Conservation (phyloP, 2,888 invertebrate species). For the Merodon equestris region DNA sequence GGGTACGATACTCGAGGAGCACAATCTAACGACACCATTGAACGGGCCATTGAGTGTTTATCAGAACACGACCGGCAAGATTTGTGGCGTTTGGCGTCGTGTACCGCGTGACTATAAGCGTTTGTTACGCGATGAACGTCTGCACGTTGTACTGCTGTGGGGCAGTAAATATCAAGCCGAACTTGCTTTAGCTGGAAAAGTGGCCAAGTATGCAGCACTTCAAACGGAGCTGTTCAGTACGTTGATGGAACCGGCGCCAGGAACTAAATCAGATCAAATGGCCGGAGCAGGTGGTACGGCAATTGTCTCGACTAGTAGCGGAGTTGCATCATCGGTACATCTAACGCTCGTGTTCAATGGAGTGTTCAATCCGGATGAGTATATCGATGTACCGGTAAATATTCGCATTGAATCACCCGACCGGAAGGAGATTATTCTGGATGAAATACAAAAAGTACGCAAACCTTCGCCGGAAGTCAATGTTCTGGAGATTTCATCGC, state of each 20-base stretch:
- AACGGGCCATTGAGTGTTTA: conserved; percentile 84
- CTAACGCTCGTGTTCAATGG: conserved; percentile 90
- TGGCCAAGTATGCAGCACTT: conserved; percentile 87
- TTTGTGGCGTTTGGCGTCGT: conserved; percentile 94
- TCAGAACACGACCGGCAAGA: conserved; percentile 91
- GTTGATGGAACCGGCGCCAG: conserved; percentile 84
- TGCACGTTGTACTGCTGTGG: conserved; percentile 89
- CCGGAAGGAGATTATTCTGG: conserved; percentile 85
- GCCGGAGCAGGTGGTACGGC: conserved; percentile 90
- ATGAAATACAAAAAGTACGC: conserved; percentile 84
- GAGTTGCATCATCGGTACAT: conserved; percentile 89
- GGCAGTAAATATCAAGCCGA: conserved; percentile 85
- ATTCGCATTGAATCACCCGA: conserved; percentile 86
- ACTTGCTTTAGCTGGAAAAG: conserved; percentile 85
- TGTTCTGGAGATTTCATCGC: conserved; percentile 87
- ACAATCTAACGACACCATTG: conserved; percentile 82
- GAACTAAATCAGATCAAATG: conserved; percentile 81
- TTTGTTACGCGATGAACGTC: conserved; percentile 87
- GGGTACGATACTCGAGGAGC: conserved; percentile 91
- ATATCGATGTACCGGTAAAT: conserved; percentile 84
- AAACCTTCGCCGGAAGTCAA: conserved; percentile 89
- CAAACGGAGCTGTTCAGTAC: conserved; percentile 91
- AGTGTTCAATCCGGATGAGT: conserved; percentile 84
- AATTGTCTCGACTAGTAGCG: conserved; percentile 89
- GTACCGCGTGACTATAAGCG: conserved; percentile 91